Conservation (phyloP, 2,888 invertebrate genomes). For the Choristoneura rosaceana region DNA sequence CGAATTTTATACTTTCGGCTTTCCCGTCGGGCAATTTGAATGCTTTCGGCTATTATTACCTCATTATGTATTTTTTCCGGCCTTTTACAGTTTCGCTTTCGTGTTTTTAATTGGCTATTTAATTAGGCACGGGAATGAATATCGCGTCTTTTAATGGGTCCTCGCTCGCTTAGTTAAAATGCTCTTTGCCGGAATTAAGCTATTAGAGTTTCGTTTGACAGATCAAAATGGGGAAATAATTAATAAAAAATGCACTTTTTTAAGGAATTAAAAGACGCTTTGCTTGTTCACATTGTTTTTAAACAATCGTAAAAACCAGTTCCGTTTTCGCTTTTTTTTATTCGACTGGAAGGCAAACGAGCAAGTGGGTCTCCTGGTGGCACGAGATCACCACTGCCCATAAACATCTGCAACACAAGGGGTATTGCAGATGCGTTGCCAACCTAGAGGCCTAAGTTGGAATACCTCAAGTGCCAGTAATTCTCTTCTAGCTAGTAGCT, state of each 20-base stretch:
- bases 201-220: neutral
- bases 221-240: neutral
- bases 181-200: conserved; percentile 4
- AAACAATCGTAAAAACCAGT: no score
- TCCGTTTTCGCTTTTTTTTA: no score
- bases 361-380: no score
- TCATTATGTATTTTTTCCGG: conserved; percentile 26
- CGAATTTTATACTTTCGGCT: conserved; percentile 51
- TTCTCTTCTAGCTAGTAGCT: no score
- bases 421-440: no score
- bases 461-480: no score
- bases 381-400: no score
- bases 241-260: neutral
- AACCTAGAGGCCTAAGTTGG: no score
- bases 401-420: no score
- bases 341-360: no score
- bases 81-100: conserved; percentile 21
- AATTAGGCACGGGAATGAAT: conserved; percentile 6
- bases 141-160: conserved; percentile 13
- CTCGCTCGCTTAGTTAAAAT: conserved; percentile 2
- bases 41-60: conserved; percentile 45
- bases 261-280: no score
- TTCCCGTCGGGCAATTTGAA: conserved; percentile 51
- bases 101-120: conserved; percentile 29
- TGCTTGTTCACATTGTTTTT: no score